These are phyloP conservation scores for Psittacula echo DNA, from an alignment of 2,797 vertebrate species.

Conservation along the genomic window DNA sequence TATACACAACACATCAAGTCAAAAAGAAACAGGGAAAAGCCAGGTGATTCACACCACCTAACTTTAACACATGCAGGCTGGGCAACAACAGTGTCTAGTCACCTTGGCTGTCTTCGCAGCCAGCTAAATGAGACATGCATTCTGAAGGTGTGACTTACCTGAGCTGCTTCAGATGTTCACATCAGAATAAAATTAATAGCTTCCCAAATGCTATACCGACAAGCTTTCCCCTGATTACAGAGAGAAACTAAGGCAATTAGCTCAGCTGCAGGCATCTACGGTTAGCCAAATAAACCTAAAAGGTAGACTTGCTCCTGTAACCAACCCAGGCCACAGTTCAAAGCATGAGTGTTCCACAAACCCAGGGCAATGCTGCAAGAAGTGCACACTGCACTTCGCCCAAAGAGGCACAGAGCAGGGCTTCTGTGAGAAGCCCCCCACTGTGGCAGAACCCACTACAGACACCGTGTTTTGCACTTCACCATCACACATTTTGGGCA, in stretches of 20 bases:
- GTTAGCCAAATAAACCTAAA: neutral
- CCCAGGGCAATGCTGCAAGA: neutral
- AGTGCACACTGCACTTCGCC: rapidly evolving
- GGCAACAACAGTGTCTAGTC: neutral
- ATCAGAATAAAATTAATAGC: slow-evolving; percentile 28
- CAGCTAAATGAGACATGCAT: neutral
- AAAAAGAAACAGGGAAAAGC: neutral
- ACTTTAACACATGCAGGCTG: neutral
- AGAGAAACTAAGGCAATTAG: slow-evolving; percentile 13
- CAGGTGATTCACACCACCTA: neutral
- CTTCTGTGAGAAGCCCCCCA: neutral
- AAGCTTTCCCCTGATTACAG: slow-evolving; percentile 12
- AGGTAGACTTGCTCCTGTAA: neutral
- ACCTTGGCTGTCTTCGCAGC: neutral
- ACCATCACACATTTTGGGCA: rapidly evolving
- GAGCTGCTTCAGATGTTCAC: slow-evolving; percentile 19
- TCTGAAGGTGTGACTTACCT: slow-evolving; percentile 1
- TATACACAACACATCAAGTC: neutral
- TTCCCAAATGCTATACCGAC: neutral
- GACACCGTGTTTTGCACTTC: rapidly evolving
- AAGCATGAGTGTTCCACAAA: neutral
- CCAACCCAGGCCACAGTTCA: neutral
- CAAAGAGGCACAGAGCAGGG: rapidly evolving
- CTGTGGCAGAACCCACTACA: neutral
- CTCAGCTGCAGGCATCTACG: neutral